Base-by-base conservation (phyloP, 2,113 vertebrate species). In the Mus pahari region DNA sequence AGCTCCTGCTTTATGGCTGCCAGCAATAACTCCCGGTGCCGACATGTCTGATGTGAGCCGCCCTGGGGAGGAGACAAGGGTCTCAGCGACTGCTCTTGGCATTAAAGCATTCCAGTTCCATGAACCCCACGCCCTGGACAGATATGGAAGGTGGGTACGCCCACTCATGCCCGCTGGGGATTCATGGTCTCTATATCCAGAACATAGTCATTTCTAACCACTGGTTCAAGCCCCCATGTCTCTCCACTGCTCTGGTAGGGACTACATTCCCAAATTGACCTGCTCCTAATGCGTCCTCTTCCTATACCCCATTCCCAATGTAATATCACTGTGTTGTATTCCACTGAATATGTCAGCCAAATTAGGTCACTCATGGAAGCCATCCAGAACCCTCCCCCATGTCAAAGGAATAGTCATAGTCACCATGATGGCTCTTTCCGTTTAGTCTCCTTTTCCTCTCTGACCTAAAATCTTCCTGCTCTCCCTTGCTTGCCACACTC, bases 1-100 rank as follows among this genome's bases (percentile, higher is more conserved):
- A 97, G 96, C 92, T 86, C 88, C 92, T 17, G 2, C 88, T 92
- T 94, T 91, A 86, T 86, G 71, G 88, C 74, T 94, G 70, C 92
- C 86, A 92, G 96, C 88, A 70, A 45, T 86, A 94, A 96, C 79
- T 97, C 78, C 84, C 42, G 75, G n/a, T 39, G 3, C 90, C 0
- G 0, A 91, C n/a, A 58, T 31, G 9, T 89, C 86, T 81, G 74
- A 71, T 31, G 58, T 9, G 45, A 64, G 77, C n/a, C 53, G 62
- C 16, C 79, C 86, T 48, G 1, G 10, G 28, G 86, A 86, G 55
- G 17, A 91, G 70, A 16, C 48, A 4, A 45, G 90, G 36, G 93
- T 33, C 92, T 75, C 20, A 19, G 84, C 20, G 14, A 42, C 53
- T 62, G 73, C 45, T 66, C 93, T 42, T 42, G 1, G 50, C 81